These are phyloP conservation scores for Chunga burmeisteri DNA, from an alignment of 2,113 vertebrate species.

Conservation along the genomic window DNA sequence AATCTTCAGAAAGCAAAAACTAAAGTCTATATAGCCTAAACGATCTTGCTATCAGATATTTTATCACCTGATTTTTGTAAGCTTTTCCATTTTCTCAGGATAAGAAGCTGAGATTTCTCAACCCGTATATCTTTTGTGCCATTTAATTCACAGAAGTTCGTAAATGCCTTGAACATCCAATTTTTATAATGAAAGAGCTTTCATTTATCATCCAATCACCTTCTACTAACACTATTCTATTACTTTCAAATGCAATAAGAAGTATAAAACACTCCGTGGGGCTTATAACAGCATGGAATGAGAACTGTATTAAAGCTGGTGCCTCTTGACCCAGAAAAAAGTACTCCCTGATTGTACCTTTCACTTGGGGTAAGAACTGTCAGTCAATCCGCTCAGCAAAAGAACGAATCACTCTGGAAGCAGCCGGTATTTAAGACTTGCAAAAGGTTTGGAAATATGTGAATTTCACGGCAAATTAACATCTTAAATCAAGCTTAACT, in stretches of 20 bases:
- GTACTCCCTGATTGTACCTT: conserved; percentile 13
- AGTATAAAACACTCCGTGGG: background rate
- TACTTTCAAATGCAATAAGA: conserved; percentile 10
- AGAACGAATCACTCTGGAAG: background rate
- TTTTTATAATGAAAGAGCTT: conserved; percentile 29
- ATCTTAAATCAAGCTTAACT: conserved; percentile 4
- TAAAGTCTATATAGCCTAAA: background rate
- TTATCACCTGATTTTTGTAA: background rate
- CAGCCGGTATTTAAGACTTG: background rate
- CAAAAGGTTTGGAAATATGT: background rate
- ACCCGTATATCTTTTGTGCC: background rate
- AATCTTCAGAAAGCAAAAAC: background rate
- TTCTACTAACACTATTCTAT: background rate
- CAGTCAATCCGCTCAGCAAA: background rate
- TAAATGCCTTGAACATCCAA: conserved; percentile 4
- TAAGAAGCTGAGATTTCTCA: background rate
- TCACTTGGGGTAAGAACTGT: background rate
- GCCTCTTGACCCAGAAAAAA: conserved; percentile 31
- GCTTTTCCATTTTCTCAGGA: background rate
- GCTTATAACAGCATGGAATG: conserved; percentile 8
- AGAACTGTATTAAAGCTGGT: conserved; percentile 15
- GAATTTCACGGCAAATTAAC: background rate
- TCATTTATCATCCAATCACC: conserved; percentile 16
- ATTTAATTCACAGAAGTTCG: background rate
- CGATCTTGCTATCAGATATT: background rate